Base-by-base conservation (phyloP, 2,888 invertebrate species). In the Drosophila pseudotakahashii region DNA sequence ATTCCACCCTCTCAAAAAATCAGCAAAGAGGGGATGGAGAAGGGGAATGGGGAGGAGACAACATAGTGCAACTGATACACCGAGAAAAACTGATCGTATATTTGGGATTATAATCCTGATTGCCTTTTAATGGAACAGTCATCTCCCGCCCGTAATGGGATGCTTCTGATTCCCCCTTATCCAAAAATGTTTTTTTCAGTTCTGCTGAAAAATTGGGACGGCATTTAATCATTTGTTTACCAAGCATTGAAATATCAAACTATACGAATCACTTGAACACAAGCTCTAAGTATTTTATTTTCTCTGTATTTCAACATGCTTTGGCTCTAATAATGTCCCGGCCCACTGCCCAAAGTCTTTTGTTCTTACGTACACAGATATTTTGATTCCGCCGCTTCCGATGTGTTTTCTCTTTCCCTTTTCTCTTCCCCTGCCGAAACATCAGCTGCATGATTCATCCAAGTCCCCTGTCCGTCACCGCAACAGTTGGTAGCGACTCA, bases 1-100 rank as follows among this genome's bases (percentile, higher is more conserved):
- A 73, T 67, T 53, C 68, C 81, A 75, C 64, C 78, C 80, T 61
- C 75, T 23, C 44, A 39, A 57, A 50, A 45, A 79, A 64, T 79
- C 83, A 71, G 58, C 86, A 77, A 62, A 13, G 48, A 19, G 11
- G 19, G 39, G 39, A 59, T 1, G 19, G 23, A 16, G 36, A 36
- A 6, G 52, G 7, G 13, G 26, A 26, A 26, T 4, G 26, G 26
- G 26, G 58, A 39, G 10, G 36, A 30, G 37, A 16, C 54, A 5
- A 14, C n/a, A 45, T n/a, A 39, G 30, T 58, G 58, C 58, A 58
- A 13, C 26, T 7, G 16, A 55, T 58, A 11, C 58, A 58, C 57
- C 3, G 37, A 57, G 30, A 58, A 30, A 58, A 41, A 26, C 26
- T 4, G 26, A 26, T 26, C 26, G 5, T 26, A 26, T 26, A 6